These are phyloP conservation scores for Larimichthys polyactis DNA, from an alignment of 2,113 vertebrate species.

Conservation along the genomic window DNA sequence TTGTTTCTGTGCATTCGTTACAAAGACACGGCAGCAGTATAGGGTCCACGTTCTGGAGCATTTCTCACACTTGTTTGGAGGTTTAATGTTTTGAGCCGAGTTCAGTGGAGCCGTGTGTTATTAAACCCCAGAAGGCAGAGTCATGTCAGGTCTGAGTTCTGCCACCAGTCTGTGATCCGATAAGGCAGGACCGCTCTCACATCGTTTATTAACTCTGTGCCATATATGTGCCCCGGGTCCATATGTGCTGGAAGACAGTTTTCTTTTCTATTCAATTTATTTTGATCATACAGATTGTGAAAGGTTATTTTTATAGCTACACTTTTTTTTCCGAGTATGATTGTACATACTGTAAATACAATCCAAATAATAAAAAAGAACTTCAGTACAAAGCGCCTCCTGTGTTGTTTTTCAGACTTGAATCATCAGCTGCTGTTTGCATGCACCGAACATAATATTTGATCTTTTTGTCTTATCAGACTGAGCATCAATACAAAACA, in stretches of 20 bases:
- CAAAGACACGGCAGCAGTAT: neutral
- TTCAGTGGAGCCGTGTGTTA: slow-evolving; percentile 12
- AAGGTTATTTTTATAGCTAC: slow-evolving; percentile 74
- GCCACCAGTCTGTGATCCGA: slow-evolving; percentile 24
- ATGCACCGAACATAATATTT: too few species aligned
- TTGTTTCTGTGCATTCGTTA: slow-evolving; percentile 14
- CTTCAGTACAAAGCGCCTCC: neutral
- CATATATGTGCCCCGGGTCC: slow-evolving; percentile 52
- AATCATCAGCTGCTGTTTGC: too few species aligned
- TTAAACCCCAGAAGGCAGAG: slow-evolving; percentile 1
- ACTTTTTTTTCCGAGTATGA: slow-evolving; percentile 34
- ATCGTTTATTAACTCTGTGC: slow-evolving; percentile 39
- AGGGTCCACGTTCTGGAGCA: neutral
- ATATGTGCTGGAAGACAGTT: slow-evolving; percentile 33
- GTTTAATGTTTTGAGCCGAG: slow-evolving; percentile 17
- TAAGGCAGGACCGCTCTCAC: slow-evolving; percentile 16
- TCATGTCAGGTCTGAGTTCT: slow-evolving; percentile 7
- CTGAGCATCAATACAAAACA: too few species aligned
- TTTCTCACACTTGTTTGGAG: neutral
- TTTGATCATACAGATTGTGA: slow-evolving; percentile 40
- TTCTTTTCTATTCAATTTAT: slow-evolving; percentile 54
- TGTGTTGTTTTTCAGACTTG: neutral
- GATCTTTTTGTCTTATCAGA: too few species aligned
- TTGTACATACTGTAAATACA: slow-evolving; percentile 70
- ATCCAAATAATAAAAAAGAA: slow-evolving; percentile 30